These are phyloP conservation scores for Hylomyscus alleni DNA, from an alignment of 2,797 vertebrate species.

Conservation along the genomic window DNA sequence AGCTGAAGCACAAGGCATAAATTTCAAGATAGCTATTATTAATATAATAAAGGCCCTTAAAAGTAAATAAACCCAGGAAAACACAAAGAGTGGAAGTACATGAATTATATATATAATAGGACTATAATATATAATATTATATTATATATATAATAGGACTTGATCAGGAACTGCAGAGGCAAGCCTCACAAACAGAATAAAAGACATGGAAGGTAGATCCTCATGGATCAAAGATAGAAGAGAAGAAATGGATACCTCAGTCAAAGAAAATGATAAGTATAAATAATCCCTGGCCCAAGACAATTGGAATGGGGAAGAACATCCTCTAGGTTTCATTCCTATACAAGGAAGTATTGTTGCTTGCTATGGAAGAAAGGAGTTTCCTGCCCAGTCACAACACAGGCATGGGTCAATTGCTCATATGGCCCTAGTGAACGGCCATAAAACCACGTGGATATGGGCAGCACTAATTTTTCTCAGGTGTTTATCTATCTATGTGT, in stretches of 20 bases:
- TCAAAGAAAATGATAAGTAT: neutral
- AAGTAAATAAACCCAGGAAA: neutral
- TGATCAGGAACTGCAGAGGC: neutral
- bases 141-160: too few relatives aligned
- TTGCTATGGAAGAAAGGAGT: too few relatives aligned
- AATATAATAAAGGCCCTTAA: neutral
- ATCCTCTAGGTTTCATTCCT: too few relatives aligned
- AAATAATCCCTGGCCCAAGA: neutral
- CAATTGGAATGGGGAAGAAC: neutral
- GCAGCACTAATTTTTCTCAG: too few relatives aligned
- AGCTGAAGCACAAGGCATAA: neutral
- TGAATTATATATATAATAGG: neutral
- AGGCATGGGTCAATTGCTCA: too few relatives aligned
- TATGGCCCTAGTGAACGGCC: too few relatives aligned
- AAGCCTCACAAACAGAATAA: neutral
- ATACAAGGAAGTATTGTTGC: too few relatives aligned
- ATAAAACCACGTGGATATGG: too few relatives aligned
- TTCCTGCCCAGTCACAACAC: too few relatives aligned
- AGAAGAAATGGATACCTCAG: neutral
- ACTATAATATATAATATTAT: too few relatives aligned
- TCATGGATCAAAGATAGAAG: neutral
- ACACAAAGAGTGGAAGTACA: neutral
- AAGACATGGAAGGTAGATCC: neutral
- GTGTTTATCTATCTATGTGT: too few relatives aligned
- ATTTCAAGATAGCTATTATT: neutral